Conservation (phyloP, 2,113 vertebrate genomes). For the Casuarius casuarius region DNA sequence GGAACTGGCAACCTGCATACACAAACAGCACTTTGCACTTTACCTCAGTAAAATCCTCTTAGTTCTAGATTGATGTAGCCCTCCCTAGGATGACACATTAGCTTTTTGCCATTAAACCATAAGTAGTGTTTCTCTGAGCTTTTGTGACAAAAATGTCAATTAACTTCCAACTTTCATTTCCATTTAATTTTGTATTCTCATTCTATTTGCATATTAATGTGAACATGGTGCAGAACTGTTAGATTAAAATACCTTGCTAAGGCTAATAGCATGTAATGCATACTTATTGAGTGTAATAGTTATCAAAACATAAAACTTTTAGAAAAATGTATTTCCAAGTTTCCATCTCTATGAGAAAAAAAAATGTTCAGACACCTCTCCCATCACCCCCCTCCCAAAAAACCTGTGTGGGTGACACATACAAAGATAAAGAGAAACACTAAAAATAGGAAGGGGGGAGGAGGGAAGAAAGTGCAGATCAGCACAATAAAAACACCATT, state of each 20-base stretch:
- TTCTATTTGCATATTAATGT: slow-evolving; percentile 80
- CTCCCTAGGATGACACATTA: slow-evolving; percentile 73
- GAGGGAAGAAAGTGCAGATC: not conserved
- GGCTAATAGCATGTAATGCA: slow-evolving; percentile 70
- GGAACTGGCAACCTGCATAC: slow-evolving; percentile 74
- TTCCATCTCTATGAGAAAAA: not conserved
- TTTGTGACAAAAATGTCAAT: slow-evolving; percentile 82
- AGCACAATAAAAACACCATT: slow-evolving; percentile 50
- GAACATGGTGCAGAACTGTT: slow-evolving; percentile 70
- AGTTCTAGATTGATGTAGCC: slow-evolving; percentile 72
- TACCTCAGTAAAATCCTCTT: slow-evolving; percentile 58
- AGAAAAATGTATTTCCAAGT: not conserved
- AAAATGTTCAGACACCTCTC: not conserved
- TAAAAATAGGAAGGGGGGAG: not conserved
- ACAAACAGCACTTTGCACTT: slow-evolving; percentile 66
- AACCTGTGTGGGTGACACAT: not conserved
- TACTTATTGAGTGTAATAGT: slow-evolving; percentile 61
- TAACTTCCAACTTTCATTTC: slow-evolving; percentile 78
- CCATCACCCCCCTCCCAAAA: not conserved
- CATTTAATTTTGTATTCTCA: slow-evolving; percentile 76
- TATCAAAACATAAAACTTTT: slow-evolving; percentile 43
- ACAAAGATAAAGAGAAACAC: not conserved
- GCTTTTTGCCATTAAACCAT: slow-evolving; percentile 76
- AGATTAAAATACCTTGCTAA: slow-evolving; percentile 70
- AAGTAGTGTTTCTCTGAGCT: slow-evolving; percentile 70